Evolutionary conservation across 2,797 vertebrate species (phyloP).

Genomic region (Gobionotothen gibberifrons): DNA sequence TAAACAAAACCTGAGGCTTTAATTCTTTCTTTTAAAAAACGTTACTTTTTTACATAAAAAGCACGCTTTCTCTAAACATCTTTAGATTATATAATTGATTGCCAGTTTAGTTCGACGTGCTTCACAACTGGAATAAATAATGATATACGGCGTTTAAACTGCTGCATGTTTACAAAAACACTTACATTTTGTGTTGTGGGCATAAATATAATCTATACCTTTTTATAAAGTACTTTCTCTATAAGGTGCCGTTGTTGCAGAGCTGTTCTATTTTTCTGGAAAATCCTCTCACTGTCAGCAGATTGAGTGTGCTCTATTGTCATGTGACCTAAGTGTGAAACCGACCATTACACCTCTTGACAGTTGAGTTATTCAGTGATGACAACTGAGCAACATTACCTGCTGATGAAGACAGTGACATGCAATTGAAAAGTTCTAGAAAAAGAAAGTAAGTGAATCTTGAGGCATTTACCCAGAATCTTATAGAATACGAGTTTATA

Average conservation of each 20-base stretch:
- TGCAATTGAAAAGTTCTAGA: not conserved
- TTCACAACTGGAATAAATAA: not conserved
- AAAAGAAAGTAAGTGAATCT: not conserved
- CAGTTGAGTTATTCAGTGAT: not conserved
- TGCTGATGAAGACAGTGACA: not conserved
- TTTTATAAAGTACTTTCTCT: not conserved
- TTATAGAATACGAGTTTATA: not conserved
- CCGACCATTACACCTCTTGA: not conserved
- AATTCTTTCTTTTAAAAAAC: too few relatives aligned
- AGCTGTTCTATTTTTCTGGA: not conserved
- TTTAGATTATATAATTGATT: not conserved
- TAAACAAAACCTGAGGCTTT: not conserved
- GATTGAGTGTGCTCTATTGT: not conserved
- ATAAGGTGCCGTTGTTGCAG: not conserved
- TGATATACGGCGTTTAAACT: not conserved
- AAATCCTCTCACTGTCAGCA: not conserved
- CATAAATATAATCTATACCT: not conserved
- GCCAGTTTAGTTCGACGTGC: not conserved
- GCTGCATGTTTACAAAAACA: not conserved
- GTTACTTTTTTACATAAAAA: not conserved
- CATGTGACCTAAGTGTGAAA: not conserved
- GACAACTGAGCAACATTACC: not conserved
- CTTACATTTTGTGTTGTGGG: not conserved
- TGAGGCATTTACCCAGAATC: not conserved
- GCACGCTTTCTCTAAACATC: not conserved